Evolutionary conservation across 2,888 invertebrate genomes (phyloP).

Genomic region (Frankliniella fusca): DNA sequence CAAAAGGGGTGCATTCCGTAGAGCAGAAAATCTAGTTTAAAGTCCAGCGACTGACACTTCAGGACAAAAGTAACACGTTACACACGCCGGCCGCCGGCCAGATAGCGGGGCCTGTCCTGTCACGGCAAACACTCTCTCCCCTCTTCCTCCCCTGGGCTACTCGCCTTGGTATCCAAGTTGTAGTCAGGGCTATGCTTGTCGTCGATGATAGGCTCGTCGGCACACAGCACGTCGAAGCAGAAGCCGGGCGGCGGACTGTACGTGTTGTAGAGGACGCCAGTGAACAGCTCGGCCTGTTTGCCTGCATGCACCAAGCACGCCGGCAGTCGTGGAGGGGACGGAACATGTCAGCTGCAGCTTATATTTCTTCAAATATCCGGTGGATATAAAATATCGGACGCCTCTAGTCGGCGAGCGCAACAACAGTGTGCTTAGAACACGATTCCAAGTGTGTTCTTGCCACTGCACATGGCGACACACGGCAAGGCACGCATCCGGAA

Average conservation of each 20-base stretch:
- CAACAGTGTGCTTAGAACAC: background rate
- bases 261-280: slow-evolving; percentile 73
- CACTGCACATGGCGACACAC: too few relatives aligned
- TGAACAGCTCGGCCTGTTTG: slow-evolving; percentile 65
- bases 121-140: too few relatives aligned
- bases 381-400: background rate
- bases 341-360: background rate
- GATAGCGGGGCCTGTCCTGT: too few relatives aligned
- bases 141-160: background rate
- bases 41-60: too few relatives aligned
- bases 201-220: slow-evolving; percentile 81
- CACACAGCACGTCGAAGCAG: slow-evolving; percentile 85
- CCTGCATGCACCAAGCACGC: slow-evolving; percentile 33
- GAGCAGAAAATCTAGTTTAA: too few relatives aligned
- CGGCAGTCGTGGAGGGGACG: too few relatives aligned
- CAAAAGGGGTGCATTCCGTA: too few relatives aligned
- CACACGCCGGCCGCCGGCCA: too few relatives aligned
- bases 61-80: too few relatives aligned
- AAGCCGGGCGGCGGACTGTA: slow-evolving; percentile 86
- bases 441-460: too few relatives aligned
- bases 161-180: slow-evolving; percentile 71
- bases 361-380: background rate
- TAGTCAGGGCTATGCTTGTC: slow-evolving; percentile 73
- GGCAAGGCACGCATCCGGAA: too few relatives aligned
- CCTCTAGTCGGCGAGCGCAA: background rate